These are phyloP conservation scores for Hylomyscus alleni DNA, from an alignment of 2,797 vertebrate species.

Conservation along the genomic window DNA sequence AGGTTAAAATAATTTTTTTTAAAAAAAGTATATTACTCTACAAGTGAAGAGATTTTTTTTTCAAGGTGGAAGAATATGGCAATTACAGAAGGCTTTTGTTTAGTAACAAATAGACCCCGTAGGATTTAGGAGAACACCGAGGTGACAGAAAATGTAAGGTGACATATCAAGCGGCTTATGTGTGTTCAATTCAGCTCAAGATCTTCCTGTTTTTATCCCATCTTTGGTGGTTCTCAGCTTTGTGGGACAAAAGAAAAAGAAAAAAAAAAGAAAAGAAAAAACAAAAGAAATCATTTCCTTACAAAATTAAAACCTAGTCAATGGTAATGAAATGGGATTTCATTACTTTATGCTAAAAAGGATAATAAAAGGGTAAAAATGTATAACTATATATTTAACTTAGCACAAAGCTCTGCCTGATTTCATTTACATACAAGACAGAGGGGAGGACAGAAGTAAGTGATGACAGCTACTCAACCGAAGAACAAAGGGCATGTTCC, in stretches of 20 bases:
- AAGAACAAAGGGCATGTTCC: slow-evolving; percentile 53
- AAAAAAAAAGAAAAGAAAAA: not conserved
- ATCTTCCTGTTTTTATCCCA: not conserved
- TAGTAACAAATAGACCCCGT: not conserved
- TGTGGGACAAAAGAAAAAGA: not conserved
- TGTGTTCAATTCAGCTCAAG: not conserved
- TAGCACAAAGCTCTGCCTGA: not conserved
- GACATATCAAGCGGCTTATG: not conserved
- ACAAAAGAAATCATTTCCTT: not conserved
- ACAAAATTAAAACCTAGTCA: not conserved
- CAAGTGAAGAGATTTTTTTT: not conserved
- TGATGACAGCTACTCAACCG: slow-evolving; percentile 28
- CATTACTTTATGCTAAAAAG: slow-evolving; percentile 21
- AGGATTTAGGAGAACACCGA: not conserved
- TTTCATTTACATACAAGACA: slow-evolving; percentile 25
- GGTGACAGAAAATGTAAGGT: not conserved
- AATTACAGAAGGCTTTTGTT: not conserved
- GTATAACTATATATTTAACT: not conserved
- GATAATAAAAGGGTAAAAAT: not conserved
- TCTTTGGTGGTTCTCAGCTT: not conserved
- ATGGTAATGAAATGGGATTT: not conserved
- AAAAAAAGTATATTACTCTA: not conserved
- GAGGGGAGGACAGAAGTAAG: not conserved
- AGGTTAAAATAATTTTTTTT: not conserved
- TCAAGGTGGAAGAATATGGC: not conserved